Base-by-base conservation (phyloP, 2,113 vertebrate genomes). In the Condylura cristata region DNA sequence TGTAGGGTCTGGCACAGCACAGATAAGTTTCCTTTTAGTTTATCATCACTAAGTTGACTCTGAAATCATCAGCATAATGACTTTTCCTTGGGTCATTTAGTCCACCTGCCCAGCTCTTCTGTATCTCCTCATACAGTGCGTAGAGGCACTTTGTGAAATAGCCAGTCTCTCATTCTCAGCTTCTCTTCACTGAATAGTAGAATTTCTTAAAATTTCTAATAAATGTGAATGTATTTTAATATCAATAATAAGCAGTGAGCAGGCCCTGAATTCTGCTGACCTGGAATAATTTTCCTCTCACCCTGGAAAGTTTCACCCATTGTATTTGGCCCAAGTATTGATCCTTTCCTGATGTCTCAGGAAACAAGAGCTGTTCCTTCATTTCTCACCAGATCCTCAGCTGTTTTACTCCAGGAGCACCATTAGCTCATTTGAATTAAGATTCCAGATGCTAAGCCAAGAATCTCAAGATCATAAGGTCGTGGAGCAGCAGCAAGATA, bases 361-460 rank as follows among this genome's bases (percentile, higher is more conserved):
- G 79, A 86, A 79, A 75, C 41, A 9, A 22, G 79, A 84, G 34
- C 63, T 87, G 6, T 72, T 89, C 63, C 90, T 94, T 86, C 53
- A 84, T 95, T 95, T 93, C 37, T 95, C 26, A 94, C 72, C 71
- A 92, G 51, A 89, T 37, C 88, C 26, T 86, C 89, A 92, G 70
- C 61, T 68, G 1, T 92, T 92, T 95, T 89, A 86, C 75, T 87
- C 65, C 56, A 87, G 61, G 71, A 37, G 26, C 91, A 41, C 41
- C 89, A 84, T 93, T 89, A 95, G 53, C 51, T 96, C 56, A 78
- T 78, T 85, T 84, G 75, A 86, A 89, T 94, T 81, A 92, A 95
- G 58, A 93, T 79, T 93, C 28, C 56, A 93, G 41, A 74, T 41
- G 66, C 74, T 44, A 86, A 94, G 44, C 22, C 86, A 90, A 82